Base-by-base conservation (phyloP, 2,797 vertebrate genomes). In the Labroides dimidiatus region DNA sequence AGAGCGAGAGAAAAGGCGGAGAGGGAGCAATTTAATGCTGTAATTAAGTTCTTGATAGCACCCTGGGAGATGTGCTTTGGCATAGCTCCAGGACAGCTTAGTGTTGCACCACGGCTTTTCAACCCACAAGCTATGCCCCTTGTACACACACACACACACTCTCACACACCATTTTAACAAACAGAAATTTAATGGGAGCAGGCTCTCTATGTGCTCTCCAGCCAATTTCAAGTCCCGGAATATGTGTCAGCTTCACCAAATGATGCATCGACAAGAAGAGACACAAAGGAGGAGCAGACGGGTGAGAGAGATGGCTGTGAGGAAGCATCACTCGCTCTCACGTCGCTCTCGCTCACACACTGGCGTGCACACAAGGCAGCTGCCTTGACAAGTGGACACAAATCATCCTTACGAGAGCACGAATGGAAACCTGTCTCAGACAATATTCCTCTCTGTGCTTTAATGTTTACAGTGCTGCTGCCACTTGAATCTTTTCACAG, bases 41-140 rank as follows among this genome's bases (percentile, higher is more conserved):
- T 91, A 92, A 92, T 92, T 87, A 92, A 87, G 89, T 89, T 91
- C 86, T 87, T 89, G 89, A 90, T 90, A 85, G 86, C 85, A 84
- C 81, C 87, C 80, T 75, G 79, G 80, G 89, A 90, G 85, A 90
- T 87, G 85, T 82, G 83, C 78, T 90, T 85, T 90, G 90, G 90
- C 83, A 4, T 66, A 24, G 71, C 84, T 90, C 88, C 84, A 90
- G 78, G 77, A 83, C 82, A 87, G 89, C 85, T 89, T 84, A 85
- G 79, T 77, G 57, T 68, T 78, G 75, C 79, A 84, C 76, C 81
- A 65, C 75, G 64, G 62, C 80, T 84, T 80, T 77, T 80, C 77
- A 85, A 74, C 65, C 59, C 71, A 62, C 75, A 64, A 47, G 72
- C 65, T 72, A 47, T 27, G 27, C 60, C 53, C 56, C 54, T 44